Base-by-base conservation (phyloP, 2,113 vertebrate species). In the Scolopax mira region DNA sequence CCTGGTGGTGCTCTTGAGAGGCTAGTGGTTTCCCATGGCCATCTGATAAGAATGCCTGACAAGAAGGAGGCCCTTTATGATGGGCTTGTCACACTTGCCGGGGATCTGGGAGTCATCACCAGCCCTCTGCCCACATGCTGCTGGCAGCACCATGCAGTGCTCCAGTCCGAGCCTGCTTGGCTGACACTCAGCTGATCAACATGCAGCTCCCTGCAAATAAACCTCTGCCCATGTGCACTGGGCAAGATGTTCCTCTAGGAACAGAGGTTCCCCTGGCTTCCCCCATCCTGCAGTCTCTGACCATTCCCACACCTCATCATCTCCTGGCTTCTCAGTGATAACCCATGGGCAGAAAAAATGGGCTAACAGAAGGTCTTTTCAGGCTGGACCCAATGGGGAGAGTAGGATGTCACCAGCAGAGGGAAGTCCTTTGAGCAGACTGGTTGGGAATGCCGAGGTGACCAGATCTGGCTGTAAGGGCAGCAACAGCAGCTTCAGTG, bases 111-210 rank as follows among this genome's bases (percentile, higher is more conserved):
- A 48, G 55, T 70, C 44, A 74, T 74, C 11, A 1, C 23, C 80
- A 79, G 10, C 44, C 44, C 54, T 66, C 71, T 79, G 51, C 46
- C 71, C 42, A 42, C 52, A 71, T 0, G 4, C 33, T 52, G 27
- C 75, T 79, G 46, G 44, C 71, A 82, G 65, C 0, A 2, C 18
- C 0, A 1, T 0, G 3, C 35, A 1, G 1, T 69, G 49, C 33
- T 89, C 77, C 25, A n/a, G 88, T 33, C 55, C 33, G 41, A 46
- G 35, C 46, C 57, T 78, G 84, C 79, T 88, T 1, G 0, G 31
- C 60, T 73, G 65, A 46, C 48, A 16, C 64, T 60, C 77, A 83
- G 23, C 25, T 86, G 71, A 77, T 74, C 89, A 83, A 66, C 55
- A 74, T 0, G 1, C 18, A 69, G 31, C 25, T 78, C 69, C 41